Conservation (phyloP, 2,797 vertebrate species). For the Carapus acus region DNA sequence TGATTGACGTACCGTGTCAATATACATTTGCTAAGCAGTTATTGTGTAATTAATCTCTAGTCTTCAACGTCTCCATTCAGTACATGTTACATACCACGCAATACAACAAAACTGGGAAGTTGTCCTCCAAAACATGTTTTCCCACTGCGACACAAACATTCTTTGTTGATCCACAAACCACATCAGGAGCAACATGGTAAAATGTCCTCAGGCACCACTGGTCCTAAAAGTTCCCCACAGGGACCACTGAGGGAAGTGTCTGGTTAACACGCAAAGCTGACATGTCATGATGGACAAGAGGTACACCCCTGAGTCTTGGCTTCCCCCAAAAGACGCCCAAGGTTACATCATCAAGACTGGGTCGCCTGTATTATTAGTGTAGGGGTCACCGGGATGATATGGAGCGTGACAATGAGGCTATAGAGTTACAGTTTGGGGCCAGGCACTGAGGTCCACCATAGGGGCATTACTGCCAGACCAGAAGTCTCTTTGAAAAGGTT, state of each 20-base stretch:
- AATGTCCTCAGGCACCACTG: constrained; percentile 40
- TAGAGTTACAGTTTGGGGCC: constrained; percentile 70
- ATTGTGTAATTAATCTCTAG: background rate
- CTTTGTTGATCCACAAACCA: constrained; percentile 16
- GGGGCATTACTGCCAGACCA: constrained; percentile 52
- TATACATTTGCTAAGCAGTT: background rate
- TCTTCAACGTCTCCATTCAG: background rate
- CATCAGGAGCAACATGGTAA: constrained; percentile 20
- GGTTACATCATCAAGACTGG: constrained; percentile 76
- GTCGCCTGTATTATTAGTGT: constrained; percentile 76
- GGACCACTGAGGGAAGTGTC: constrained; percentile 74
- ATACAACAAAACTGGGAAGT: background rate
- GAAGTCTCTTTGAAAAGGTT: constrained; percentile 61
- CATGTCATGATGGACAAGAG: constrained; percentile 70
- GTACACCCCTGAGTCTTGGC: constrained; percentile 56
- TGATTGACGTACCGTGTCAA: background rate
- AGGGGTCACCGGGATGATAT: constrained; percentile 70
- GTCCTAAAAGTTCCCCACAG: constrained; percentile 49
- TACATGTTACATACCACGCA: background rate
- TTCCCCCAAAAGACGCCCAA: constrained; percentile 65
- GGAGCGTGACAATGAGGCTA: constrained; percentile 73
- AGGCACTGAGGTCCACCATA: constrained; percentile 29
- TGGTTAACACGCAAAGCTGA: constrained; percentile 70
- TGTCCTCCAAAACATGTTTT: background rate
- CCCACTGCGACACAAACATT: constrained; percentile 6